Conservation (phyloP, 2,113 vertebrate species). For the Dicentrarchus labrax region DNA sequence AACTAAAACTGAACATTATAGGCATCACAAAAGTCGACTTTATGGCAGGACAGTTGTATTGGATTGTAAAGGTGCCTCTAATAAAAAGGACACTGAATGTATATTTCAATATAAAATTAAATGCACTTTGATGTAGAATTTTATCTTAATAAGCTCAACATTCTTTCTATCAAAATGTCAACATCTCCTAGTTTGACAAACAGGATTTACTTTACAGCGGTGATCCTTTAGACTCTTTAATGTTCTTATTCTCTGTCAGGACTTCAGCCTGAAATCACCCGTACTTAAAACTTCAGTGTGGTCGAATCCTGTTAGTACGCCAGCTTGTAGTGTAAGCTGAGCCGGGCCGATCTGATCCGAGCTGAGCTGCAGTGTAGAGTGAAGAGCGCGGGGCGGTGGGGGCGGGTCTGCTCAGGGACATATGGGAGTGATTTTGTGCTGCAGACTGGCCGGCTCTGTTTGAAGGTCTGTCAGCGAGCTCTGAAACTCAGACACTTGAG, state of each 20-base stretch:
- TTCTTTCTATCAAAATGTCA: too few relatives aligned
- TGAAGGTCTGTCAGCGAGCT: slow-evolving; percentile 54
- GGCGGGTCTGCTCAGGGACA: slow-evolving; percentile 48
- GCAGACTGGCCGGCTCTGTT: slow-evolving; percentile 73
- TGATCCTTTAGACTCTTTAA: neutral
- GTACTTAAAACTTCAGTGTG: neutral
- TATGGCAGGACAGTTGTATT: too few relatives aligned
- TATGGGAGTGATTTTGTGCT: slow-evolving; percentile 76
- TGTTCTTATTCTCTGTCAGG: neutral
- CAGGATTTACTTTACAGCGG: neutral
- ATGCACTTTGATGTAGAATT: too few relatives aligned
- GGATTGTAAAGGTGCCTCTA: too few relatives aligned
- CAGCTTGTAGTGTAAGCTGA: neutral
- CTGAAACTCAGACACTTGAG: slow-evolving; percentile 38
- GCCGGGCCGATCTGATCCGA: neutral
- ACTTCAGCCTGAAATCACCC: neutral
- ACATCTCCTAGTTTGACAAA: too few relatives aligned
- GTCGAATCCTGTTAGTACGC: neutral
- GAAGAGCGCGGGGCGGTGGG: slow-evolving; percentile 4
- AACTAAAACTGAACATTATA: too few relatives aligned
- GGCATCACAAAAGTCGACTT: neutral
- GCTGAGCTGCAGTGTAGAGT: neutral
- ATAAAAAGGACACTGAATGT: too few relatives aligned
- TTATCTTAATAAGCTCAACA: too few relatives aligned
- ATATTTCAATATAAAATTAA: too few relatives aligned